Base-by-base conservation (phyloP, 2,113 vertebrate species). In the Hippotragus niger region DNA sequence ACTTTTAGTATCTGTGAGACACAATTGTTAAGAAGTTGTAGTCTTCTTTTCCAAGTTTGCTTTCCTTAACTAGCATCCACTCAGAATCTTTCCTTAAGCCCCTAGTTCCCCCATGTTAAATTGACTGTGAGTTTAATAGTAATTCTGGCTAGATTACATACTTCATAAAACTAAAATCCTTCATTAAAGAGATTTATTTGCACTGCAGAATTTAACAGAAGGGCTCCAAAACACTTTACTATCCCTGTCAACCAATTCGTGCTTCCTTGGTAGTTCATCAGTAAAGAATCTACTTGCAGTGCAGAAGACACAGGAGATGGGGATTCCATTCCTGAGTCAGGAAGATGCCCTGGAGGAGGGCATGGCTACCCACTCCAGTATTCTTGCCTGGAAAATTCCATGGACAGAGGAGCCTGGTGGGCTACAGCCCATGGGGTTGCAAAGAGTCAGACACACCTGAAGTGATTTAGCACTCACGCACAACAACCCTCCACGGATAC, bases 161-260 rank as follows among this genome's bases (percentile, higher is more conserved):
- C 50, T 57, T 86, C 7, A 4, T 67, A 84, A 95, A 90, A 52
- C 43, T 52, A 50, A 33, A 45, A 25, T 10, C 9, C 47, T 81
- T 74, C 19, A 27, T 31, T 23, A 81, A 90, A n/a, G 33, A 67
- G 58, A 71, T 58, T 67, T 2, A 86, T 86, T 55, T 64, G 6
- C 23, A 33, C 23, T 25, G 4, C 29, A 19, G 43, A 71, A 53
- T 82, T 82, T 71, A 60, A 33, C 33, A 25, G 60, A 40, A 81
- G 53, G 1, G 0, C 60, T 94, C 88, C 27, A 23, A 50, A 78
- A n/a, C 33, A 17, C 7, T 81, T 78, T 43, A 27, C 19, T 83
- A 2, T 13, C 21, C 27, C 27, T 43, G 27, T 43, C 52, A 15
- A 17, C 45, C 25, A 9, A n/a, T 23, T 40, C 0, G 0, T n/a